Evolutionary conservation across 2,797 vertebrate species (phyloP).

Genomic region (Tinamus major): DNA sequence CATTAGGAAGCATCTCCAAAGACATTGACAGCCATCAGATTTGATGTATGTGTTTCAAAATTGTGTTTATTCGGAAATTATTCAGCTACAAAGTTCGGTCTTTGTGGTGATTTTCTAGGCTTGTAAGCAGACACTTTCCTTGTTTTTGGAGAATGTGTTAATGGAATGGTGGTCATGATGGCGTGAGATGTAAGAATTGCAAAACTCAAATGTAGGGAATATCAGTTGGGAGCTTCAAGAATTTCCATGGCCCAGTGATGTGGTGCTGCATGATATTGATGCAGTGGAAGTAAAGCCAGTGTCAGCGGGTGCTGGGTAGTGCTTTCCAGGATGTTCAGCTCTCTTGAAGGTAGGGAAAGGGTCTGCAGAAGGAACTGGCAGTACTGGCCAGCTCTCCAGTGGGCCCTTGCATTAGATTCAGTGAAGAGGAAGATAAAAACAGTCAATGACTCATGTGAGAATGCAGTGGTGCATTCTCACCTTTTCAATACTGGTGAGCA

Average conservation of each 20-base stretch:
- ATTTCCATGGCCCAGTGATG: not conserved
- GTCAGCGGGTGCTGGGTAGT: not conserved
- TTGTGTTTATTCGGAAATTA: not conserved
- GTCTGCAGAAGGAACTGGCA: not conserved
- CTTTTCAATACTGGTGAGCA: not conserved
- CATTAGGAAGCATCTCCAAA: not conserved
- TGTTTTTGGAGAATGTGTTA: not conserved
- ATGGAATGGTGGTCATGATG: not conserved
- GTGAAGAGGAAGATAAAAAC: not conserved
- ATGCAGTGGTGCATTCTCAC: not conserved
- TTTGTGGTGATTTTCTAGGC: not conserved
- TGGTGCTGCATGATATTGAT: not conserved
- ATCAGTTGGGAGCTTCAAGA: not conserved
- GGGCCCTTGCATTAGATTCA: not conserved
- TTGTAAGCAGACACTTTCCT: not conserved
- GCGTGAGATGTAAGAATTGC: not conserved
- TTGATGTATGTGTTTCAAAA: not conserved
- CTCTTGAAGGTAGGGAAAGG: not conserved
- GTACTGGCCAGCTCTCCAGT: not conserved
- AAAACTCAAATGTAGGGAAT: not conserved
- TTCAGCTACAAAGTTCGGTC: not conserved
- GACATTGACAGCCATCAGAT: not conserved
- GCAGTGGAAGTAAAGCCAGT: not conserved
- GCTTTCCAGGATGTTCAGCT: not conserved
- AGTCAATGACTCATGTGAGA: not conserved